phyloP scores from a whole-genome alignment of 2,113 vertebrate genomes.

The Amblyopsis rosae region DNA sequence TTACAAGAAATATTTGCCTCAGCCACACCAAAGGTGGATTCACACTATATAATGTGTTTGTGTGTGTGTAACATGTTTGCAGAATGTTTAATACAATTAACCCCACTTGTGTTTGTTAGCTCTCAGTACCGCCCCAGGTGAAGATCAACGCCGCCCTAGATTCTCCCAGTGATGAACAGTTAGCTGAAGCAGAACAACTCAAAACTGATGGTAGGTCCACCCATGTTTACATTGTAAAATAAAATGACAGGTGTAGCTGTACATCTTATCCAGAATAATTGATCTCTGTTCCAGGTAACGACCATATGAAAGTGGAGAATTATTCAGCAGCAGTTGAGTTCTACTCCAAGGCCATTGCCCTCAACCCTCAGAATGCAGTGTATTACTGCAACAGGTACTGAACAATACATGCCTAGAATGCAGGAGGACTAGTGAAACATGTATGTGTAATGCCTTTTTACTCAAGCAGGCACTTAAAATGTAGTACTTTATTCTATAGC shows the following conservation, averaged over 20 bases:
- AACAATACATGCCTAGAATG: neutral
- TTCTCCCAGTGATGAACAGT: conserved; percentile 81
- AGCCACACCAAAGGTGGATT: conserved; percentile 72
- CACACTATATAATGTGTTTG: neutral
- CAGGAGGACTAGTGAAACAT: neutral
- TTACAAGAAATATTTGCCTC: conserved; percentile 88
- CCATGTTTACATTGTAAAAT: neutral
- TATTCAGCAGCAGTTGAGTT: conserved; percentile 87
- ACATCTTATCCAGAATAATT: neutral
- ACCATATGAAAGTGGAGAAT: conserved; percentile 96
- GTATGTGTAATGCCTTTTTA: neutral
- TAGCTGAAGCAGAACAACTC: conserved; percentile 86
- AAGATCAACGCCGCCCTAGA: conserved; percentile 62
- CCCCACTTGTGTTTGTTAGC: conserved; percentile 21
- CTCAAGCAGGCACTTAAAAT: too few relatives aligned
- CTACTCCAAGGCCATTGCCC: conserved; percentile 90
- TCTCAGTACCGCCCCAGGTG: conserved; percentile 68
- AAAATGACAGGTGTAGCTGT: neutral
- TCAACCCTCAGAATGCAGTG: conserved; percentile 92
- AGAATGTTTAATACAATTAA: too few relatives aligned
- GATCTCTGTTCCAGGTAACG: conserved; percentile 81
- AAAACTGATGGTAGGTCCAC: conserved; percentile 85
- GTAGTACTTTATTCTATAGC: too few relatives aligned
- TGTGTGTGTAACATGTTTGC: neutral
- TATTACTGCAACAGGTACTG: conserved; percentile 96